Conservation (phyloP, 2,888 invertebrate genomes). For the Dryomyza anilis region DNA sequence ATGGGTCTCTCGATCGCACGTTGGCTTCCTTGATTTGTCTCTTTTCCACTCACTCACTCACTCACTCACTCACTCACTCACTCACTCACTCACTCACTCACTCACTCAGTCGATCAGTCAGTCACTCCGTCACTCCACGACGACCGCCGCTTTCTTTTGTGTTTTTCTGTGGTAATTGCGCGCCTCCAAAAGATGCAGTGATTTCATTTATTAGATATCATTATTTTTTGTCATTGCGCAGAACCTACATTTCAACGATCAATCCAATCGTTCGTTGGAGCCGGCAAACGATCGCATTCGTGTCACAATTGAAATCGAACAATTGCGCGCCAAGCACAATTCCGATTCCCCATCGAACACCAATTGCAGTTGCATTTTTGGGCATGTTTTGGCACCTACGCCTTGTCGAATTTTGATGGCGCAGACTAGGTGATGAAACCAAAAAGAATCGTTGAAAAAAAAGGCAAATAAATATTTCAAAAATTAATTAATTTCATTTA, state of each 20-base stretch:
- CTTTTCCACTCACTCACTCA: no score
- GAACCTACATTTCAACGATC: constrained; percentile 11
- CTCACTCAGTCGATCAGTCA: no score
- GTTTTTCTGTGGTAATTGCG: background rate
- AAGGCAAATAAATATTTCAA: no score
- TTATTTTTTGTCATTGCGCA: constrained; percentile 14
- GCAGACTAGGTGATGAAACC: no score
- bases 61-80: no score
- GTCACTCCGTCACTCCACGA: no score
- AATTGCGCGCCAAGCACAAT: background rate
- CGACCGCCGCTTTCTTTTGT: no score
- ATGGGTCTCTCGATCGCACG: background rate
- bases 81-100: no score
- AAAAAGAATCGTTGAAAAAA: no score
- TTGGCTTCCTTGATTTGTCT: no score
- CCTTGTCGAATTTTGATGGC: background rate
- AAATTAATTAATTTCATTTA: no score
- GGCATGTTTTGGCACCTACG: background rate
- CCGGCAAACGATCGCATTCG: background rate
- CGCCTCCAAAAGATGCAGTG: constrained; percentile 8
- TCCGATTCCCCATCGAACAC: background rate
- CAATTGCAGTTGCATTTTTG: background rate
- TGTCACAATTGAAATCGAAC: background rate
- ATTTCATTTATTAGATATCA: constrained; percentile 22
- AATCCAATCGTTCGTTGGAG: background rate